Evolutionary conservation across 2,113 vertebrate genomes (phyloP).

Genomic region (Tor tambroides): DNA sequence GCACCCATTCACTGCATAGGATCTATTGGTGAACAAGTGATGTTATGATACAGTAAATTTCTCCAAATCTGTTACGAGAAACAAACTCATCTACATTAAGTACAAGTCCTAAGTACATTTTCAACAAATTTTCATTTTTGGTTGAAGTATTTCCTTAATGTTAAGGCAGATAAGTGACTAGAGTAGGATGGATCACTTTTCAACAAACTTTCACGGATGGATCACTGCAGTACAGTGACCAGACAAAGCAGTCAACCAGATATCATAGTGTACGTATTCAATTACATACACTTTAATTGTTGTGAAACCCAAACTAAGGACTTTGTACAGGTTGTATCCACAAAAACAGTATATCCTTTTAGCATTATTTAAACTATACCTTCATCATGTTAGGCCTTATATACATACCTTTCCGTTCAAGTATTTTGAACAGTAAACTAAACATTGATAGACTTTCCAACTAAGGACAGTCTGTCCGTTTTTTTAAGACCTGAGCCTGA

Average conservation of each 20-base stretch:
- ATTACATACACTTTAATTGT: neutral
- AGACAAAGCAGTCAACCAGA: slow-evolving; percentile 12
- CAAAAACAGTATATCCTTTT: neutral
- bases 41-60: no score
- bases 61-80: no score
- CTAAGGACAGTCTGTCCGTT: neutral
- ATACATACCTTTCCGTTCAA: no score
- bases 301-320: neutral
- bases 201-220: neutral
- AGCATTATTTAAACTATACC: neutral
- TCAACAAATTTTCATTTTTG: no score
- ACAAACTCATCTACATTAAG: no score
- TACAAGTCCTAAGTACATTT: no score
- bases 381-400: neutral
- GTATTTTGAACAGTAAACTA: neutral
- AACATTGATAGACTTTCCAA: neutral
- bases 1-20: no score
- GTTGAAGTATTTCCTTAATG: neutral
- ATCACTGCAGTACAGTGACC: neutral
- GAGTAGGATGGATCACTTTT: neutral
- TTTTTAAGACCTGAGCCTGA: no score
- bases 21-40: no score
- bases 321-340: neutral
- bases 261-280: neutral
- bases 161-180: neutral